Percentiles rank a stretch among this genome's conserved stretches.
phyloP scores from a whole-genome alignment of 1,140 invertebrate species.

The Daktulosphaira vitifoliae region DNA sequence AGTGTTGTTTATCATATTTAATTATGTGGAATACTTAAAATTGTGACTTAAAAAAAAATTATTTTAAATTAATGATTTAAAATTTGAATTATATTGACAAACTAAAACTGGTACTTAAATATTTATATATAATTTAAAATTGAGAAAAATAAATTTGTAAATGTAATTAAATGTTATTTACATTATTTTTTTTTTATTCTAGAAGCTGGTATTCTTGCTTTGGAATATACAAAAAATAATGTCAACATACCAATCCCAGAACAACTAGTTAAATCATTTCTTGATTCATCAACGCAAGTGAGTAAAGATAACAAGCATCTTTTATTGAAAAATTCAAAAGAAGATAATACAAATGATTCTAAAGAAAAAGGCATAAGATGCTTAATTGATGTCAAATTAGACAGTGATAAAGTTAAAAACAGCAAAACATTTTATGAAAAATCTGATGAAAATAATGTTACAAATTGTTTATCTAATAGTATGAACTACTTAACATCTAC shows the following conservation, averaged over 20 bases:
- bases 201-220: constrained; percentile 28
- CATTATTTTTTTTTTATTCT: background rate
- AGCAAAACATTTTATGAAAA: background rate
- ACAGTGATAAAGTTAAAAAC: constrained; percentile 1
- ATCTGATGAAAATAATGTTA: background rate
- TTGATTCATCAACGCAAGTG: background rate
- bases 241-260: constrained; percentile 19
- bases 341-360: background rate
- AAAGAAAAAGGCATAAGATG: background rate
- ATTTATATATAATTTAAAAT: no score
- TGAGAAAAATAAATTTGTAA: no score
- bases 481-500: no score
- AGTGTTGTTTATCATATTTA: no score
- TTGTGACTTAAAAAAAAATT: no score
- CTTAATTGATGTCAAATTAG: background rate
- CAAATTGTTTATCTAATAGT: no score
- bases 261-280: constrained; percentile 2
- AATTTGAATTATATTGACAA: no score
- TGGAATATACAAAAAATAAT: constrained; percentile 24
- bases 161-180: background rate
- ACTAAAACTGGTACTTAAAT: no score
- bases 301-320: background rate
- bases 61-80: no score
- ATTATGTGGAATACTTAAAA: no score
- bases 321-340: background rate